Base-by-base conservation (phyloP, 2,113 vertebrate species). In the Nothocercus nigrocapillus region DNA sequence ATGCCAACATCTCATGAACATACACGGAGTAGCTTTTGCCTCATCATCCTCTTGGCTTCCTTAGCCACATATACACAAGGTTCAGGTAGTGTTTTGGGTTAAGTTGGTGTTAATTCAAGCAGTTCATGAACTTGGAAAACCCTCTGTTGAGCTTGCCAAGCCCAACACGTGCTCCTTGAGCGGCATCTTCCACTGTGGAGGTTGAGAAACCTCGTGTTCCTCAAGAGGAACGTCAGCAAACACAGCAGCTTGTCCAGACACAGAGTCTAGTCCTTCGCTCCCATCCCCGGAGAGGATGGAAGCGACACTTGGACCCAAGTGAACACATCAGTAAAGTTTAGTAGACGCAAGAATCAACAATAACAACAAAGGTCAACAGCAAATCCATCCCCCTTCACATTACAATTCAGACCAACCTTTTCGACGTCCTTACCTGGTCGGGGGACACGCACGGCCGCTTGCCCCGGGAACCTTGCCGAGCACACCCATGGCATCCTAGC, bases 381-480 rank as follows among this genome's bases (percentile, higher is more conserved):
- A 97, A 85, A 95, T 62, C 70, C 87, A 92, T 89, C 93, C 93
- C 90, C 87, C 88, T 96, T 76, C 1, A 95, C 94, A 95, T 92
- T 5, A 96, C 67, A 97, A 97, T 89, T 95, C 95, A 97, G 88
- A 75, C 58, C 95, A 91, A 94, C 94, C 94, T 95, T 94, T 91
- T 90, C 40, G 95, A 88, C 83, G 97, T 86, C 97, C 98, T 98
- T 98, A 98, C 98, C 98, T 98, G 97, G 61, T 73, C 70, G 6
- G 84, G 97, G 94, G 98, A 85, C 97, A 97, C 98, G 97, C 56
- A 96, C 96, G 89, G 97, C 97, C 96, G 97, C 97, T 94, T 97
- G 97, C 97, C 97, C 97, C 94, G 14, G 98, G 97, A 97, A 90
- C 97, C 96, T 94, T 3, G 97, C 85, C 85, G 97, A 97, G 96